Evolutionary conservation across 2,888 invertebrate species (phyloP).

Genomic region (Zaprionus bogoriensis): DNA sequence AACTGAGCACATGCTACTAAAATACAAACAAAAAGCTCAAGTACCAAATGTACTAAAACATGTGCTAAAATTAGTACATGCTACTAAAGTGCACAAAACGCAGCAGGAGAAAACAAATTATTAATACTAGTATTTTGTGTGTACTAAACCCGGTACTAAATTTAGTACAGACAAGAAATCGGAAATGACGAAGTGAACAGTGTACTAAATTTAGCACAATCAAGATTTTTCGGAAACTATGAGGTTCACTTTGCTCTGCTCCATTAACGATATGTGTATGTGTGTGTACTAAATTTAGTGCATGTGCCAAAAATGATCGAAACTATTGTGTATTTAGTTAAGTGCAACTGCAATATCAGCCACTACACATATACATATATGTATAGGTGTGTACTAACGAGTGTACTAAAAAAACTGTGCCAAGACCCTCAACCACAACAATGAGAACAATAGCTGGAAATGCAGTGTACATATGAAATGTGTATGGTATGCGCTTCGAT

Average conservation of each 20-base stretch:
- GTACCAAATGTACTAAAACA: too few relatives aligned
- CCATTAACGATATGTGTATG: not conserved
- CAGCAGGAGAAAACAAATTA: too few relatives aligned
- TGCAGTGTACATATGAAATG: conserved; percentile 54
- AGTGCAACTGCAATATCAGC: conserved; percentile 18
- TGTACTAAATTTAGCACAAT: not conserved
- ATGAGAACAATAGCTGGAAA: conserved; percentile 24
- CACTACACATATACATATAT: conserved; percentile 1
- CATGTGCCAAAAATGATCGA: not conserved
- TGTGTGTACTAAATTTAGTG: conserved; percentile 8
- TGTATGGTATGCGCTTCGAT: conserved; percentile 35
- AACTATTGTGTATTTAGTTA: not conserved
- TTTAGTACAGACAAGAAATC: not conserved
- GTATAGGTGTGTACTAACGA: conserved; percentile 22
- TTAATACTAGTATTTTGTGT: too few relatives aligned
- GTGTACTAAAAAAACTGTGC: conserved; percentile 12
- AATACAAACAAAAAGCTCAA: too few relatives aligned
- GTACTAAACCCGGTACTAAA: not conserved
- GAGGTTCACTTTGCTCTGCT: too few relatives aligned
- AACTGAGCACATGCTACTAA: too few relatives aligned
- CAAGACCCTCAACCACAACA: not conserved
- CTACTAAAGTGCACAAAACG: too few relatives aligned
- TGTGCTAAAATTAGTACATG: too few relatives aligned
- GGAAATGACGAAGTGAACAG: too few relatives aligned
- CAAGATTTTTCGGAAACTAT: too few relatives aligned